Conservation (phyloP, 2,797 vertebrate genomes). For the Vipera ursinii region DNA sequence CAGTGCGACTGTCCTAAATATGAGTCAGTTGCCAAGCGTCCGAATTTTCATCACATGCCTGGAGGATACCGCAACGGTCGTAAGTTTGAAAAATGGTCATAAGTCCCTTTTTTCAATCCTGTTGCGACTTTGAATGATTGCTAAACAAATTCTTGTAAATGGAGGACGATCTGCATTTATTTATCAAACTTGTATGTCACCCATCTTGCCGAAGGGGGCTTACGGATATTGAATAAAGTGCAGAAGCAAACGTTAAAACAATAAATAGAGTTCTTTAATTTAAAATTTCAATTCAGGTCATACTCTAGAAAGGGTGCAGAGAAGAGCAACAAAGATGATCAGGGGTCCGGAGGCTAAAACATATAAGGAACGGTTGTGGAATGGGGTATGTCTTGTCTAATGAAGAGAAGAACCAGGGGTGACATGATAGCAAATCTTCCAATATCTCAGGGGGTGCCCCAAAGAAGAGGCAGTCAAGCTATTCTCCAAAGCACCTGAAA, state of each 20-base stretch:
- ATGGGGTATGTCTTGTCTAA: accelerated
- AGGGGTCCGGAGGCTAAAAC: not conserved
- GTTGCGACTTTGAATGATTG: not conserved
- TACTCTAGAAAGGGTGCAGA: not conserved
- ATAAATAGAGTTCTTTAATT: too few relatives aligned
- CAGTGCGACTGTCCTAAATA: too few relatives aligned
- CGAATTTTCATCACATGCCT: not conserved
- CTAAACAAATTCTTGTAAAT: not conserved
- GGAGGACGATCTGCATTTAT: too few relatives aligned
- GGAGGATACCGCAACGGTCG: not conserved
- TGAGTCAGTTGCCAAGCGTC: too few relatives aligned
- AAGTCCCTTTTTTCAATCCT: not conserved
- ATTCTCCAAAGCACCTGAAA: not conserved
- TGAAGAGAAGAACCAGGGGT: not conserved
- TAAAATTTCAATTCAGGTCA: too few relatives aligned
- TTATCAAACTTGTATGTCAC: too few relatives aligned
- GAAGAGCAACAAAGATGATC: not conserved
- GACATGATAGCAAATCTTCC: accelerated
- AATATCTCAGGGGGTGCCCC: not conserved
- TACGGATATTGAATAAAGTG: too few relatives aligned
- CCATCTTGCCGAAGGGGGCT: too few relatives aligned
- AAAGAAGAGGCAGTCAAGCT: not conserved
- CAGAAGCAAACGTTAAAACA: too few relatives aligned
- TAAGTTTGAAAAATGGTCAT: not conserved
- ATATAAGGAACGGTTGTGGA: not conserved